These are phyloP conservation scores for Hucho hucho DNA, from an alignment of 2,113 vertebrate genomes.

Conservation along the genomic window DNA sequence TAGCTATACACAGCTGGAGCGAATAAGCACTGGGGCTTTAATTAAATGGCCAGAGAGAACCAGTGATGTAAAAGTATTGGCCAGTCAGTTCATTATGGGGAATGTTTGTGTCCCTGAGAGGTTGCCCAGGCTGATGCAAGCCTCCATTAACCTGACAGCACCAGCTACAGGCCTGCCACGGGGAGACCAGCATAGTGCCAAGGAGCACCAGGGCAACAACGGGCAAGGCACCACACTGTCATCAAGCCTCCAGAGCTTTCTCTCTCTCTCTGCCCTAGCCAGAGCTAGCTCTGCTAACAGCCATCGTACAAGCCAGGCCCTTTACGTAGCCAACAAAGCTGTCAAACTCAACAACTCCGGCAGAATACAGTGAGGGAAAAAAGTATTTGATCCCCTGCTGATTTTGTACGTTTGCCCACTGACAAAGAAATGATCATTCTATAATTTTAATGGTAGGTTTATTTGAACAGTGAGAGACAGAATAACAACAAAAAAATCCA, in stretches of 20 bases:
- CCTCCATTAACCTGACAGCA: not conserved
- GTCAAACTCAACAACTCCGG: constrained; percentile 5
- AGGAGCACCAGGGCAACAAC: not conserved
- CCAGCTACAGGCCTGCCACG: not conserved
- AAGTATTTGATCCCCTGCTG: too few relatives aligned
- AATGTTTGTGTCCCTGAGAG: constrained; percentile 38
- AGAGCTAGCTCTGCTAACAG: not conserved
- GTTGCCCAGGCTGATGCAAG: not conserved
- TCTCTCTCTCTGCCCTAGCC: not conserved
- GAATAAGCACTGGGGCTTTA: constrained; percentile 28
- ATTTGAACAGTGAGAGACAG: too few relatives aligned
- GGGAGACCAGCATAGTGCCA: not conserved
- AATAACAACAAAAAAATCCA: too few relatives aligned
- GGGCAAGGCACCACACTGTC: not conserved
- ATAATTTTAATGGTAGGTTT: too few relatives aligned
- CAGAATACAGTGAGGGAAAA: too few relatives aligned
- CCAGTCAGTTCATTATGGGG: constrained; percentile 40
- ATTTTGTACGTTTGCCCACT: too few relatives aligned
- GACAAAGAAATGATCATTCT: too few relatives aligned
- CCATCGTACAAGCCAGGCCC: not conserved
- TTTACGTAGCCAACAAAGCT: constrained; percentile 20
- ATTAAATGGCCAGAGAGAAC: constrained; percentile 34
- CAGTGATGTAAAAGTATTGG: constrained; percentile 39
- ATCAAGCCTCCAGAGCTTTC: constrained; percentile 7
- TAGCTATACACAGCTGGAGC: not conserved